Evolutionary conservation across 37 sponge, comb jelly and placozoan genomes (phyloP).

Genomic region (Cladorhizidae sp.): DNA sequence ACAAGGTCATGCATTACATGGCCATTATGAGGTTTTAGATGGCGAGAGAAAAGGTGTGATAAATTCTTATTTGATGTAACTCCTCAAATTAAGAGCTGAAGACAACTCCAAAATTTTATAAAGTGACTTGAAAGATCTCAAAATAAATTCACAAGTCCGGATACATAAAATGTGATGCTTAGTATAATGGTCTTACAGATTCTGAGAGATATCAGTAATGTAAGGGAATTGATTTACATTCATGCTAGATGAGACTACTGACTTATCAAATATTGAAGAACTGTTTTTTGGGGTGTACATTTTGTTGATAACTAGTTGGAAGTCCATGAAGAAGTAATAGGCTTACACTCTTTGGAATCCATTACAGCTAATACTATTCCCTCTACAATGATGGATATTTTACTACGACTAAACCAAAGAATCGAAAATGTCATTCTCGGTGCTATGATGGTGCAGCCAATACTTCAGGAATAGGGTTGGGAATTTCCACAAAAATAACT

Average conservation of each 20-base stretch:
- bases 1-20: background rate
- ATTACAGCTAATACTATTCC: conserved; percentile 15
- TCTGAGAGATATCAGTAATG: conserved; percentile 32
- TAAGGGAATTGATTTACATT: conserved; percentile 50
- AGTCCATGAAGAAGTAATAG: conserved; percentile 30
- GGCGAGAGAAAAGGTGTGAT: background rate
- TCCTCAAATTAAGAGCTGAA: too few species aligned
- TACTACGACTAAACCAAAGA: conserved; percentile 27
- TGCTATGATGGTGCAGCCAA: conserved; percentile 59
- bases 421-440: conserved; percentile 41
- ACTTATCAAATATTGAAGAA: conserved; percentile 48
- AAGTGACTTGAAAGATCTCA: conserved; percentile 33
- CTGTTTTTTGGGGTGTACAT: conserved; percentile 39
- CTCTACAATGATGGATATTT: conserved; percentile 31
- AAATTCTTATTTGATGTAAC: background rate
- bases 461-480: conserved; percentile 38
- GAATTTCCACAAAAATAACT: conserved; percentile 36
- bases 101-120: background rate
- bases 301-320: conserved; percentile 25
- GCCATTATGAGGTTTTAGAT: background rate
- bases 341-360: conserved; percentile 27
- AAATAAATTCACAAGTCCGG: conserved; percentile 56
- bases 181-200: conserved; percentile 39
- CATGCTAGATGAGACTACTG: conserved; percentile 61
- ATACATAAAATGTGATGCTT: conserved; percentile 61